Conservation (phyloP, 2,113 vertebrate genomes). For the Chelonoidis abingdonii region DNA sequence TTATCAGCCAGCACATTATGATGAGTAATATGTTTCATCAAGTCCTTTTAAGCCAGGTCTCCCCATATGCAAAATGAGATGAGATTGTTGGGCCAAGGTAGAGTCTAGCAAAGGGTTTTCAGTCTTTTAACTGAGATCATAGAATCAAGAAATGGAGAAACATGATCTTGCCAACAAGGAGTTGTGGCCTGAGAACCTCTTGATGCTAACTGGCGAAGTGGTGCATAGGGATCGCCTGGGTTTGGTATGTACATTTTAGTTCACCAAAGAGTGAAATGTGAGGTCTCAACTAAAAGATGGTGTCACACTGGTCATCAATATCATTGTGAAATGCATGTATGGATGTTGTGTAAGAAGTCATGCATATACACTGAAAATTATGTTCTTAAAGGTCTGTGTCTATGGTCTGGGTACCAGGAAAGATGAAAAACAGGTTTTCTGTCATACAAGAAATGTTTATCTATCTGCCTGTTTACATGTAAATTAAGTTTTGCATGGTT, state of each 20-base stretch:
- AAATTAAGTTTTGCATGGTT: too few relatives aligned
- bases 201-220: not conserved
- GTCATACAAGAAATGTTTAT: too few relatives aligned
- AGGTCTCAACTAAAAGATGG: not conserved
- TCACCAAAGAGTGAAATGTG: not conserved
- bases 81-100: not conserved
- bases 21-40: not conserved
- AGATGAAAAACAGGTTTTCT: too few relatives aligned
- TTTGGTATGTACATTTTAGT: not conserved
- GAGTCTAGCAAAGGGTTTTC: not conserved
- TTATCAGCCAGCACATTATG: too few relatives aligned
- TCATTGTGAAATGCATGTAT: too few relatives aligned
- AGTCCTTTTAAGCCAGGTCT: not conserved
- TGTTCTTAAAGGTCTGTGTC: too few relatives aligned
- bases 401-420: too few relatives aligned
- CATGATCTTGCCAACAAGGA: not conserved
- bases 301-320: too few relatives aligned
- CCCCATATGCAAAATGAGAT: not conserved
- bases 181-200: not conserved
- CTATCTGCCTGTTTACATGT: too few relatives aligned
- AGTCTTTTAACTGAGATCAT: not conserved
- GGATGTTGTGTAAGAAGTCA: too few relatives aligned
- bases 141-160: not conserved
- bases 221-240: not conserved
- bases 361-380: too few relatives aligned